phyloP scores from a whole-genome alignment of 2,888 invertebrate species.

The Notocelia uddmanniana region DNA sequence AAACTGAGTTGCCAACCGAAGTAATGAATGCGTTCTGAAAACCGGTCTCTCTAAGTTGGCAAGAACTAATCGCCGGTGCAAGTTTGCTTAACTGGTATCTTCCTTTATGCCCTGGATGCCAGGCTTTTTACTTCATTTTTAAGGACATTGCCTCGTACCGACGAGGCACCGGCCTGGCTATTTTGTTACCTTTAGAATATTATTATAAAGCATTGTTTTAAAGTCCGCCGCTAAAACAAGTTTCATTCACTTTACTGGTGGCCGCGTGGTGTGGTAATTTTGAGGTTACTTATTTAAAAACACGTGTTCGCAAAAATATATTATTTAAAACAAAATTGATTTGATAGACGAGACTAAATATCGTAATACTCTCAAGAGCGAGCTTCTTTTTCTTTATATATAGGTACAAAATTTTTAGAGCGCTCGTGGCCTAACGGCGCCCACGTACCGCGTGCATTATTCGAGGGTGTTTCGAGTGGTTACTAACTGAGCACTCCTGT shows the following conservation, averaged over 20 bases:
- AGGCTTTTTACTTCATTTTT: conserved; percentile 14
- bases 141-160: conserved; percentile 23
- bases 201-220: conserved; percentile 18
- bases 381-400: too few species aligned
- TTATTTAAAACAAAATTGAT: not conserved
- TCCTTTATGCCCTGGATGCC: conserved; percentile 17
- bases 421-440: too few species aligned
- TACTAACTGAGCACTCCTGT: too few species aligned
- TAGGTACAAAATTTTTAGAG: too few species aligned
- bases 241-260: conserved; percentile 21
- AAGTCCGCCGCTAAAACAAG: conserved; percentile 10
- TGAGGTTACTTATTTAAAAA: conserved; percentile 29
- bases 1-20: conserved; percentile 10
- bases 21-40: conserved; percentile 14
- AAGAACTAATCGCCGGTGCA: conserved; percentile 22
- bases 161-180: conserved; percentile 3
- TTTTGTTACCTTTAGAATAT: conserved; percentile 14
- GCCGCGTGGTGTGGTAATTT: conserved; percentile 7
- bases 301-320: conserved; percentile 13
- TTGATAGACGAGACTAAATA: not conserved
- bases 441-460: too few species aligned
- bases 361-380: not conserved
- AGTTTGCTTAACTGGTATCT: conserved; percentile 24
- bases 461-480: too few species aligned
- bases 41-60: conserved; percentile 33